phyloP scores from a whole-genome alignment of 2,113 vertebrate species.

The Zootoca vivipara region DNA sequence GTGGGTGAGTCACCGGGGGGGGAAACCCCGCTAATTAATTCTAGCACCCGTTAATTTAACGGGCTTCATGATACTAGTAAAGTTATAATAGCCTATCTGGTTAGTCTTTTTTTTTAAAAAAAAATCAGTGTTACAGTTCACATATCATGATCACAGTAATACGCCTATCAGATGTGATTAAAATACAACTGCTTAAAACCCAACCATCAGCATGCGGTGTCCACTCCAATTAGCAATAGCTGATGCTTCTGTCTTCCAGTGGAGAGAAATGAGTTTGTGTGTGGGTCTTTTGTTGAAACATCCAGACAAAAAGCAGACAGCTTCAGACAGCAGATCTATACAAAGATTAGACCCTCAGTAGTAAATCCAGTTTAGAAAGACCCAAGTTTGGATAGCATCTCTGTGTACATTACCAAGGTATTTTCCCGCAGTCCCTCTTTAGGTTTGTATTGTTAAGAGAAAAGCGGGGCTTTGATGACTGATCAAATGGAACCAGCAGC shows the following conservation, averaged over 20 bases:
- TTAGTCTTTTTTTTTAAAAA: neutral
- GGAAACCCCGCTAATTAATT: too few species aligned
- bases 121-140: constrained; percentile 34
- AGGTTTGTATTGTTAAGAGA: constrained; percentile 15
- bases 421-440: constrained; percentile 20
- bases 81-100: neutral
- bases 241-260: constrained; percentile 60
- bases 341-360: constrained; percentile 78
- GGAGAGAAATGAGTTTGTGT: constrained; percentile 75
- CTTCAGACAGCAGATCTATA: constrained; percentile 76
- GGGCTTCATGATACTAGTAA: too few species aligned
- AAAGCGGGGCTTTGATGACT: neutral
- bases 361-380: constrained; percentile 73
- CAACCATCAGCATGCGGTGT: constrained; percentile 78
- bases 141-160: constrained; percentile 22
- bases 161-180: constrained; percentile 48
- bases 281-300: constrained; percentile 78
- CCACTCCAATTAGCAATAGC: constrained; percentile 73
- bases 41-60: too few species aligned
- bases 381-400: constrained; percentile 73
- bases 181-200: constrained; percentile 79
- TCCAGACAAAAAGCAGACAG: constrained; percentile 81
- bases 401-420: constrained; percentile 49
- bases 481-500: neutral
- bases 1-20: too few species aligned